A percentile compares a stretch with the other conserved stretches of the same genome.
Conservation (phyloP, 2,113 vertebrate species). For the Microtus oregoni region DNA sequence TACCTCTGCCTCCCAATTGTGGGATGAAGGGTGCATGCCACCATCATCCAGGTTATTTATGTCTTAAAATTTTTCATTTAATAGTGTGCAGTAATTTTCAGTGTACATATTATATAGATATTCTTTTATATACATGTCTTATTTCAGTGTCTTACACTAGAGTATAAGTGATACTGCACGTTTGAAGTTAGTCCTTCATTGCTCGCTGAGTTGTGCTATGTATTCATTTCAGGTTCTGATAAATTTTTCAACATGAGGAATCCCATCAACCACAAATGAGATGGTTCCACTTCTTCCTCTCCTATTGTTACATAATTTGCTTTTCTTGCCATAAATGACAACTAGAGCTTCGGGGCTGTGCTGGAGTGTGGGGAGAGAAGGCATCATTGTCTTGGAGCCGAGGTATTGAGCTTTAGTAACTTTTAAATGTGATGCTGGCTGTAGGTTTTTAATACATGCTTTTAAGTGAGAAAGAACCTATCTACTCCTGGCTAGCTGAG, state of each 20-base stretch:
- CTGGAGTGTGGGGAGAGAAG: background rate
- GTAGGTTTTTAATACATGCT: too few species aligned
- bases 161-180: background rate
- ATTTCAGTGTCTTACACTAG: too few species aligned
- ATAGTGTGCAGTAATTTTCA: background rate
- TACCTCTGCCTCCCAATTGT: background rate
- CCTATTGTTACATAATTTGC: background rate
- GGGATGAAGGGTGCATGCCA: background rate
- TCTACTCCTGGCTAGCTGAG: background rate
- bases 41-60: background rate
- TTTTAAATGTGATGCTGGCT: background rate
- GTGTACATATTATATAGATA: too few species aligned
- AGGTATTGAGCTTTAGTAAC: background rate
- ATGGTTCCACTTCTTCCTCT: background rate
- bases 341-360: background rate
- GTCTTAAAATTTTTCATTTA: background rate
- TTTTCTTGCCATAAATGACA: background rate
- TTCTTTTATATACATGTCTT: too few species aligned
- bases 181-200: too few species aligned
- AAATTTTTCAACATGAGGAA: background rate
- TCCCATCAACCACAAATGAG: background rate
- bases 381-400: background rate
- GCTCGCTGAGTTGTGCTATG: background rate
- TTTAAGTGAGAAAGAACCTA: background rate
- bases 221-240: background rate